Percentiles rank a stretch among this genome's conserved stretches.
Conservation (phyloP, 1,140 invertebrate genomes). For the Drosophila littoralis region DNA sequence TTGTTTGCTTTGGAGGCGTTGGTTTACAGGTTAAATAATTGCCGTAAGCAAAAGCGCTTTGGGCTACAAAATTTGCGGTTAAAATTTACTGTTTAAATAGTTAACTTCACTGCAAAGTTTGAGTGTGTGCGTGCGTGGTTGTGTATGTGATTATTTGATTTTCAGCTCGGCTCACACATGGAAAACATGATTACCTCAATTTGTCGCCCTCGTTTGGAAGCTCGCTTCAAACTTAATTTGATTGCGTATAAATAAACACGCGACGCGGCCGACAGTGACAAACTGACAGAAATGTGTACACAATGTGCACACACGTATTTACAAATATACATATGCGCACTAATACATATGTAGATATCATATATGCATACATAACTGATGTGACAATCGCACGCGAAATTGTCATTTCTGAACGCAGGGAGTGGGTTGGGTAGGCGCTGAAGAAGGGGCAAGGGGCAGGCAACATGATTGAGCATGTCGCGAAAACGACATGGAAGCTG, state of each 20-base stretch:
- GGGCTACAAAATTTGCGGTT: slow-evolving; percentile 25
- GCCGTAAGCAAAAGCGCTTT: slow-evolving; percentile 24
- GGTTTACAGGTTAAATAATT: slow-evolving; percentile 34
- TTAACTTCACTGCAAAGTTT: slow-evolving; percentile 5
- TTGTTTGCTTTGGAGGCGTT: slow-evolving; percentile 25
- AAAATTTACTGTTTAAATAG: slow-evolving; percentile 35
- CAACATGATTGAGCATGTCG: slow-evolving; percentile 52
- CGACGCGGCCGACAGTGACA: slow-evolving; percentile 63
- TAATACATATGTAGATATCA: slow-evolving; percentile 36
- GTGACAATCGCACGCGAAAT: slow-evolving; percentile 81
- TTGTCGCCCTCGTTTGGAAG: slow-evolving; percentile 65
- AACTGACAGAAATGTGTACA: slow-evolving; percentile 66
- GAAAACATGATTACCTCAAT: slow-evolving; percentile 74
- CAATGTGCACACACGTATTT: slow-evolving; percentile 25
- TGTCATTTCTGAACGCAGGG: slow-evolving; percentile 61
- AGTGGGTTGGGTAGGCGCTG: background rate
- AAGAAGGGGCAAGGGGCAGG: background rate
- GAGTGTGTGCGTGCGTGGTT: slow-evolving; percentile 14
- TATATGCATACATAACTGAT: slow-evolving; percentile 75
- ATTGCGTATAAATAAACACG: slow-evolving; percentile 80
- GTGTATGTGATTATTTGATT: slow-evolving; percentile 50
- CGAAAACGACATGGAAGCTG: slow-evolving; percentile 61
- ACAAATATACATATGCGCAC: background rate
- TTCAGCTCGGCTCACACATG: slow-evolving; percentile 48
- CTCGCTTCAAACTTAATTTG: slow-evolving; percentile 77